Percentiles rank a stretch among this genome's conserved stretches.
Evolutionary conservation across 2,113 vertebrate species (phyloP).

Genomic region (Siniperca chuatsi): DNA sequence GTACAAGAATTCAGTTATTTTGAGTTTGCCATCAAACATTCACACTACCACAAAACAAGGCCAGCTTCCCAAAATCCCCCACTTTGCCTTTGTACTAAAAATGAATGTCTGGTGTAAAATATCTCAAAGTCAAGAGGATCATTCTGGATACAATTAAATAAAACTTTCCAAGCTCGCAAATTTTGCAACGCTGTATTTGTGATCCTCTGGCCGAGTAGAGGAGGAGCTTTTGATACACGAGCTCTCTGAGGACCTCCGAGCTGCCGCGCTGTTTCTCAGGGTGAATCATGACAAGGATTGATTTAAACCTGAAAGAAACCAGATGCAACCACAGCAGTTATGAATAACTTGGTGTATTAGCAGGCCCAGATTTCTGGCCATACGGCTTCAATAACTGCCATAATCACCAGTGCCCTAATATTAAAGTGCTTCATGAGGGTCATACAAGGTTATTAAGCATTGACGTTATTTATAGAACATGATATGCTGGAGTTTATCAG

Average conservation of each 20-base stretch:
- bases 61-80: conserved; percentile 12
- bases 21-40: conserved; percentile 27
- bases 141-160: conserved; percentile 44
- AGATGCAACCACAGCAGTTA: conserved; percentile 73
- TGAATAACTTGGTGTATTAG: conserved; percentile 65
- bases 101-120: conserved; percentile 6
- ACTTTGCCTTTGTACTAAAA: conserved; percentile 11
- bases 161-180: conserved; percentile 36
- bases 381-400: conserved; percentile 65
- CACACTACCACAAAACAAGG: conserved; percentile 19
- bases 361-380: conserved; percentile 46
- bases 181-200: conserved; percentile 40
- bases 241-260: conserved; percentile 37
- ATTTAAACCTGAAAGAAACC: conserved; percentile 74
- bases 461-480: conserved; percentile 57
- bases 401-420: conserved; percentile 60
- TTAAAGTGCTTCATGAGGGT: conserved; percentile 61
- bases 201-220: conserved; percentile 36
- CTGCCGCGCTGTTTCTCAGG: conserved; percentile 44
- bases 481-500: conserved; percentile 37
- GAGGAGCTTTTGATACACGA: conserved; percentile 45
- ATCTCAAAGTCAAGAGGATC: conserved; percentile 6
- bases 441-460: conserved; percentile 53
- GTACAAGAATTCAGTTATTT: conserved; percentile 34
- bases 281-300: conserved; percentile 67